Evolutionary conservation across 2,113 vertebrate species (phyloP).

Genomic region (Cryptotis parvus): DNA sequence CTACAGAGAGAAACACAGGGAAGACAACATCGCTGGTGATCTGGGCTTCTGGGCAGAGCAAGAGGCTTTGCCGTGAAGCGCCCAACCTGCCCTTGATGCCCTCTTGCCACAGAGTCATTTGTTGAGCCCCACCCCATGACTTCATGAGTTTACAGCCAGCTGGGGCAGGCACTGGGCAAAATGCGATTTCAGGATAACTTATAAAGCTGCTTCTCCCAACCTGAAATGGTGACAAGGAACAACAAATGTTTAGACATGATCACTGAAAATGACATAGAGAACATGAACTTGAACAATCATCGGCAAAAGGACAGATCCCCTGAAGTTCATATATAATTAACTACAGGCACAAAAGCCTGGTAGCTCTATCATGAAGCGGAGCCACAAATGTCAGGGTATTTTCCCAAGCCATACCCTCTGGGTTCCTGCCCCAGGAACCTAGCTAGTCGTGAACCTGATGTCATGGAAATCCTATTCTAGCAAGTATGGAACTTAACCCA

Average conservation of each 20-base stretch:
- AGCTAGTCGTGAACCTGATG: neutral
- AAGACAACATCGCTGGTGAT: neutral
- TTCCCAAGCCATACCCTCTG: neutral
- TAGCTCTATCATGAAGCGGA: neutral
- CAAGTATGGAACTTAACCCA: neutral
- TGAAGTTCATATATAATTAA: neutral
- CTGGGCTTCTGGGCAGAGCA: neutral
- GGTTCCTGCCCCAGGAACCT: neutral
- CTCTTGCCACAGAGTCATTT: neutral
- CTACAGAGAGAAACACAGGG: neutral
- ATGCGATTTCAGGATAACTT: neutral
- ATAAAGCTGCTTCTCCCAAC: conserved; percentile 14
- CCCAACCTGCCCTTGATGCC: neutral
- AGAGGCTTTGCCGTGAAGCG: neutral
- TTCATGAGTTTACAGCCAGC: neutral
- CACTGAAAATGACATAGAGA: neutral
- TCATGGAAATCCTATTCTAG: neutral
- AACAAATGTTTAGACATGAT: neutral
- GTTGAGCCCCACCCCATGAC: neutral
- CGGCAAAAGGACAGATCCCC: neutral
- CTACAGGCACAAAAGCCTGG: neutral
- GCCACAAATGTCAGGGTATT: neutral
- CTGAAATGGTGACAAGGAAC: neutral
- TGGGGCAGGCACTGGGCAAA: neutral
- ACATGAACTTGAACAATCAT: neutral